Evolutionary conservation across 2,113 vertebrate genomes (phyloP).

Genomic region (Grallaria varia): DNA sequence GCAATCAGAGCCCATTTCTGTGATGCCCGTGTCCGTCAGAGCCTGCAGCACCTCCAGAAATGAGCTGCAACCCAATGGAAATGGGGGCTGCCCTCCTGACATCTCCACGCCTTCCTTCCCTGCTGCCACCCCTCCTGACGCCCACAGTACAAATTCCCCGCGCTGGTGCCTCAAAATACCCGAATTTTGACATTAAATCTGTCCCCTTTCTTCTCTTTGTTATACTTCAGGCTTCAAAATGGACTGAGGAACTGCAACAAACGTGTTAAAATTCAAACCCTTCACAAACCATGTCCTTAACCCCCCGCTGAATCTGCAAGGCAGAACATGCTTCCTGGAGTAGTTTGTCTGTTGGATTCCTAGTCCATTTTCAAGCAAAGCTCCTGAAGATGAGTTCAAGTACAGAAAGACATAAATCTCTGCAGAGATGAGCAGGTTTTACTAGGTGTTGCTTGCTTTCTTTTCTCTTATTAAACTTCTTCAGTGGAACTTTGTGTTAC

Average conservation of each 20-base stretch:
- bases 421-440: neutral
- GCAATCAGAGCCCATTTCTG: accelerated
- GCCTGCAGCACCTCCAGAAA: neutral
- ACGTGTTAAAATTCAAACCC: neutral
- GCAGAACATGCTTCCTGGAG: neutral
- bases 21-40: neutral
- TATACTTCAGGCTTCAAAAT: neutral
- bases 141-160: neutral
- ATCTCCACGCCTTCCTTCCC: neutral
- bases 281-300: neutral
- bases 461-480: neutral
- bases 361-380: neutral
- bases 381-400: neutral
- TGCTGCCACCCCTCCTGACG: neutral
- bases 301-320: accelerated
- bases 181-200: neutral
- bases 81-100: accelerated
- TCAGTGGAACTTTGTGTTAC: neutral
- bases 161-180: neutral
- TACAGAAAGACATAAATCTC: accelerated
- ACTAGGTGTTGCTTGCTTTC: neutral
- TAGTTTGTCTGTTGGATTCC: neutral
- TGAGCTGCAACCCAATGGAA: neutral
- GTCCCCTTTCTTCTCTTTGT: neutral
- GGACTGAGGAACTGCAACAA: neutral